phyloP scores from a whole-genome alignment of 2,113 vertebrate genomes.

The Pteropus alecto region DNA sequence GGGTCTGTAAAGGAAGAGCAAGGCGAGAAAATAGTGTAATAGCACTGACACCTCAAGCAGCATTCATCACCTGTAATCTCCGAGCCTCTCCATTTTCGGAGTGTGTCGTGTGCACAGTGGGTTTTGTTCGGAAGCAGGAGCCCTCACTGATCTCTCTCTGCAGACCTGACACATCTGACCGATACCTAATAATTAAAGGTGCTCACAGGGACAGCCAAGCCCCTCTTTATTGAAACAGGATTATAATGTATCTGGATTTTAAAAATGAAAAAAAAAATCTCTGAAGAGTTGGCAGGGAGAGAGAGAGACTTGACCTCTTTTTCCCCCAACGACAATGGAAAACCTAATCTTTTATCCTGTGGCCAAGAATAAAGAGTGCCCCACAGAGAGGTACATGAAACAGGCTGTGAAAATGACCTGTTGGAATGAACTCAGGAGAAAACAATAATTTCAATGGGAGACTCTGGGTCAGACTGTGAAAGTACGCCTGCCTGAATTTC shows the following conservation, averaged over 20 bases:
- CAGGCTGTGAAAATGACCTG: background rate
- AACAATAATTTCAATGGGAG: background rate
- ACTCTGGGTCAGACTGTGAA: background rate
- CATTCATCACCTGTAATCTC: background rate
- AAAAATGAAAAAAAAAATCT: background rate
- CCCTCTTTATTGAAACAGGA: background rate
- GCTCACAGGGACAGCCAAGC: background rate
- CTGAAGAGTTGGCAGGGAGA: background rate
- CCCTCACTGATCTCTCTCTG: background rate
- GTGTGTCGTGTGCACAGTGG: rapidly evolving
- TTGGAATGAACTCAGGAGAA: background rate
- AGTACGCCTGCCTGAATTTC: background rate
- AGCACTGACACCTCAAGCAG: background rate
- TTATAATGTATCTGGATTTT: background rate
- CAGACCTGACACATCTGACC: background rate
- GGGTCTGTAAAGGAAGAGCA: background rate
- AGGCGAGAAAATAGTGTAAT: background rate
- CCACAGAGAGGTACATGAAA: background rate
- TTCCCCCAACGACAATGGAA: background rate
- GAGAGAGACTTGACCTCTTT: background rate
- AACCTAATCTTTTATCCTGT: background rate
- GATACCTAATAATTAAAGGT: background rate
- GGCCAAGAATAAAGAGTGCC: background rate
- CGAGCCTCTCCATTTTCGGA: background rate
- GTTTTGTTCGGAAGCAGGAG: background rate